Base-by-base conservation (phyloP, 2,888 invertebrate genomes). In the Eretmocerus hayati region DNA sequence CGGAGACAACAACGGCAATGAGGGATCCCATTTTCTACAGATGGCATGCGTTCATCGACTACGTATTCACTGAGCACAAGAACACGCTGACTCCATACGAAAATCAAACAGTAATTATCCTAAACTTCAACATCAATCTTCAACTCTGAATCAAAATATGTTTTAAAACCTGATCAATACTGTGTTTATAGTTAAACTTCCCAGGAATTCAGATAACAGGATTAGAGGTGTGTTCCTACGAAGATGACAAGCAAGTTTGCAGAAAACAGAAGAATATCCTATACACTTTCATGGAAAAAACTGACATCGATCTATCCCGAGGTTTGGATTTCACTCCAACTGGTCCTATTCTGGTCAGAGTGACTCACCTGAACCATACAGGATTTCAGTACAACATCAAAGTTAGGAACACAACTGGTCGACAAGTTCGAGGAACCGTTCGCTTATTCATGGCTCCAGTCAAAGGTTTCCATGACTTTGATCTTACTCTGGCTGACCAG, bases 1-100 rank as follows among this genome's bases (percentile, higher is more conserved):
- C 88, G 0, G 90, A 90, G 63, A 81, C 86, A 0, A 80, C 87
- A 0, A 89, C 89, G 0, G 87, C 90, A 0, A 90, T 90, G 89
- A 76, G 90, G 2, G 91, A 91, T 72, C 90, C 90, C 0, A 73
- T 85, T 16, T 90, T 90, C 76, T 90, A 90, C 74, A 81, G 87
- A 65, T 90, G 86, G 87, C 90, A 91, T 63, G 78, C 84, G 0
- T 85, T 81, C 65, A 75, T 90, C 20, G 87, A 90, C 60, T 83
- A 87, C 58, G 73, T 90, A 23, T 90, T 90, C 77, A 78, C 81
- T 57, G 77, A 81, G 55, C 83, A 83, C 71, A 90, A 90, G 71
- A 74, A 75, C 52, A 81, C 81, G 13, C 72, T 90, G 22, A 74
- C 82, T 0, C 76, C 83, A 3, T 90, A 90, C 66, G 74, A 73